Conservation (phyloP, 35 echinoderm and acorn worm genomes). For the Ophiothrix spiculata region DNA sequence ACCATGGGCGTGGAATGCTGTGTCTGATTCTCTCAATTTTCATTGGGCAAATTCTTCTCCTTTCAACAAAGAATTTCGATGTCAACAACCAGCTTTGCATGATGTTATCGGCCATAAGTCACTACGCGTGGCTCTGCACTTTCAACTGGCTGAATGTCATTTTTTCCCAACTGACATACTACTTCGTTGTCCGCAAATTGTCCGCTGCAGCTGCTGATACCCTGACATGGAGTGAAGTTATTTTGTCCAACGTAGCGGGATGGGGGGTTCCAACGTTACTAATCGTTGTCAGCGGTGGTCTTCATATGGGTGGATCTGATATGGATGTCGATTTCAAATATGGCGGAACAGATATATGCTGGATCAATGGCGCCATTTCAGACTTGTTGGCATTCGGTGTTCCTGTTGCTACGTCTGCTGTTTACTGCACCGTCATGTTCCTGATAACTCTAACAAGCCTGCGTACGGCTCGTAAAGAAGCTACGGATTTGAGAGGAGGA, state of each 20-base stretch:
- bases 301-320: background rate
- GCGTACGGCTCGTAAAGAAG: background rate
- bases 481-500: constrained; percentile 7
- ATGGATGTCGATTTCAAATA: background rate
- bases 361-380: background rate
- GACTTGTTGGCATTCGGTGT: constrained; percentile 5
- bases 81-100: background rate
- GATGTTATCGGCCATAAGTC: background rate
- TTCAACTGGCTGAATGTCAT: background rate
- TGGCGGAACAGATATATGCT: background rate
- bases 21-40: background rate
- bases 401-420: background rate
- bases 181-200: background rate
- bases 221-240: background rate
- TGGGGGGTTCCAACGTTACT: background rate
- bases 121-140: background rate
- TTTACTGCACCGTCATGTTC: background rate
- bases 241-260: background rate
- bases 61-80: background rate
- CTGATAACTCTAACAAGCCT: background rate
- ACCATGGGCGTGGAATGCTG: background rate
- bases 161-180: background rate
- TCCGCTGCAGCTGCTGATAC: background rate
- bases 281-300: background rate
- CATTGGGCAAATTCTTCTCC: background rate